Evolutionary conservation across 2,797 vertebrate genomes (phyloP), one percentile per base, ranked within the genome.

Genomic region (Martes flavigula): DNA sequence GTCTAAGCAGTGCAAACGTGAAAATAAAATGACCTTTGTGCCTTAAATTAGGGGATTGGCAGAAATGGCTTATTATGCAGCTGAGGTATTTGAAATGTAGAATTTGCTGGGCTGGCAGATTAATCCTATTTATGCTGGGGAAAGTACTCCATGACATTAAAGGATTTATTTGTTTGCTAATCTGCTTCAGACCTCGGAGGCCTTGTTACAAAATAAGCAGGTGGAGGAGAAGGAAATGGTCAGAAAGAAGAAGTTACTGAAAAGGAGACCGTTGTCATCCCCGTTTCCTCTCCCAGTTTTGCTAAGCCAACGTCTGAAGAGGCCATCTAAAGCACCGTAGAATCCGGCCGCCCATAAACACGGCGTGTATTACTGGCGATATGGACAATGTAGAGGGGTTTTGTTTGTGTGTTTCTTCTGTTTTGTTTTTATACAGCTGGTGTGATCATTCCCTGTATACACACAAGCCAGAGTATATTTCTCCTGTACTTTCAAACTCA

Each of bases 131-230:
- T 97, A 97, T 94, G 94, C 95, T 78, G 94, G 46, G 97, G 96
- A 97, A 98, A 98, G 95, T 97, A 98, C 97, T 98, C 87, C 94
- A 75, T 82, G 95, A 97, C 96, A 97, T 97, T 96, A 97, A 96
- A 97, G 97, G 97, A 97, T 98, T 98, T 98, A 95, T 98, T 96
- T 98, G 97, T 98, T 98, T 98, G 94, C 98, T 98, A 81, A 98
- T 98, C 98, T 97, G 72, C 93, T 98, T 97, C 97, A 97, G 96
- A 96, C 97, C 96, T 97, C 87, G 72, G 32, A 89, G 97, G 89
- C 90, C 96, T 97, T 96, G 60, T 87, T 90, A 89, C 75, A 68
- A 68, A 90, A 95, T 73, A 60, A 92, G 82, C 70, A 58, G 89
- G 46, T n/a, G 89, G 84, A 75, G 83, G 84, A 46, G 66, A 83